Evolutionary conservation across 2,888 invertebrate species (phyloP), one percentile per base, ranked within the genome.

Genomic region (Dryocosmus kuriphilus): DNA sequence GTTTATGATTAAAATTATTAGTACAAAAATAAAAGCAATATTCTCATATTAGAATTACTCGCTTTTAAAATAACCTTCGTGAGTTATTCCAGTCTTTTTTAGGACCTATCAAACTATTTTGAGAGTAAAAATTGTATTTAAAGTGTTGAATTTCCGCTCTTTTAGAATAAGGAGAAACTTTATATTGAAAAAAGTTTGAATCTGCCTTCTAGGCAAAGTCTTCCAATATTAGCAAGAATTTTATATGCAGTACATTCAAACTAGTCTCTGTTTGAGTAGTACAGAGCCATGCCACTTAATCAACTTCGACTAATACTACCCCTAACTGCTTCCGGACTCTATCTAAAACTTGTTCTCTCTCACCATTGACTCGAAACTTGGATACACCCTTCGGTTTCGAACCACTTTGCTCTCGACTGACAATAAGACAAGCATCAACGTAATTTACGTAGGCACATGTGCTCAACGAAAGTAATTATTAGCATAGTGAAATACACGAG

Each of bases 401-500:
- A 57, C 57, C 57, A 24, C 14, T 57, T 57, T 57, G 14, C 24
- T 57, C 57, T 27, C 5, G 11, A 57, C 14, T 57, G 4, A 24
- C 57, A 57, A 57, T 57, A 57, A 57, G 57, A 24, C 57, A 57
- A 57, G 57, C 24, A 57, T n/a, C 27, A 57, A 57, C 11, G 57
- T 27, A 24, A 24, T 27, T 5, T 57, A 14, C 5, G 24, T 27
- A 24, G 51, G 57, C 24, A 24, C 57, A 57, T 24, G 57, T 57
- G n/a, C 51, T 51, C n/a, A 22, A 51, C 5, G 24, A 11, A 57
- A 14, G 14, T 27, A 57, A 57, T 57, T 57, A 57, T 57, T 57
- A 14, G 24, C 24, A 57, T 11, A 24, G 57, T 5, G 14, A 57
- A 57, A 24, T 57, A 57, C 8, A 22, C 24, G 7, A 24, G 24